These are phyloP conservation scores for Tetramorium parvispinum DNA, from an alignment of 1,140 invertebrate genomes.

Conservation along the genomic window DNA sequence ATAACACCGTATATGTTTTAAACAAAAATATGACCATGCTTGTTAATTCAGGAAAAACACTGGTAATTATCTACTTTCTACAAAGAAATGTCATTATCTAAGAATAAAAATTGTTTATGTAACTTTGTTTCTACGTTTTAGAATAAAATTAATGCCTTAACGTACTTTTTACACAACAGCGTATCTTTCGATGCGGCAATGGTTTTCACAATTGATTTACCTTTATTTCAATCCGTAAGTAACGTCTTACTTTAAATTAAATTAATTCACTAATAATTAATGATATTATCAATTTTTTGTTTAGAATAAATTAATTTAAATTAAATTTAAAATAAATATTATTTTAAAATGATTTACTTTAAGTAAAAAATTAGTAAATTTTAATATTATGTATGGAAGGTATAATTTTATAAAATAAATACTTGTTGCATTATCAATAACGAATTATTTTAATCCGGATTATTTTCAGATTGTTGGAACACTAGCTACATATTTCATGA, in stretches of 20 bases:
- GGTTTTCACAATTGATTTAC: constrained; percentile 26
- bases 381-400: background rate
- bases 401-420: constrained; percentile 9
- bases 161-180: background rate
- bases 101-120: background rate
- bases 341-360: background rate
- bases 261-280: background rate
- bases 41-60: background rate
- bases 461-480: constrained; percentile 18
- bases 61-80: constrained; percentile 13
- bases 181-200: constrained; percentile 37
- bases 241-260: background rate
- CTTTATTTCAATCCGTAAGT: constrained; percentile 40
- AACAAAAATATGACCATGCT: background rate
- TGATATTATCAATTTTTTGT: background rate
- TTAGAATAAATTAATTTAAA: background rate
- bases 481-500: constrained; percentile 29
- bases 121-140: background rate
- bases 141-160: background rate
- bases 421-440: background rate
- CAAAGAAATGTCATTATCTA: background rate
- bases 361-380: background rate
- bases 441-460: background rate
- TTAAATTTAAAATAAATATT: too few relatives aligned
- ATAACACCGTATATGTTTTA: background rate